Evolutionary conservation across 2,113 vertebrate species (phyloP).

Genomic region (Gymnarchus niloticus): DNA sequence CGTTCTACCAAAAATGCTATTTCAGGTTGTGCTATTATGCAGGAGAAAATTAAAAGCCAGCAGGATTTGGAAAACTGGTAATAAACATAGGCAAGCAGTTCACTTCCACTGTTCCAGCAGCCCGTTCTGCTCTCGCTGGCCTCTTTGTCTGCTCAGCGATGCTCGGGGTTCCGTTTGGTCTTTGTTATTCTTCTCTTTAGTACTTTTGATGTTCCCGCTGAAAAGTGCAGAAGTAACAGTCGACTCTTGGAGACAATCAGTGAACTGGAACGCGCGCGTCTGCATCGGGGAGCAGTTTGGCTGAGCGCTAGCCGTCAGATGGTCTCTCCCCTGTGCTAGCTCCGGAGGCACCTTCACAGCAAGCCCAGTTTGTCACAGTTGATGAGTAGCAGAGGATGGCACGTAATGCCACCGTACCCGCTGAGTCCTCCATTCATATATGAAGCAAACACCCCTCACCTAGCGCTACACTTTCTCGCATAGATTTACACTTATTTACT

Average conservation of each 20-base stretch:
- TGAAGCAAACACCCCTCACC: not conserved
- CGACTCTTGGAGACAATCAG: not conserved
- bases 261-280: not conserved
- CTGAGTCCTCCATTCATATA: constrained; percentile 4
- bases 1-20: too few species aligned
- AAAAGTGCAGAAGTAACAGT: not conserved
- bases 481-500: not conserved
- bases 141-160: not conserved
- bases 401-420: not conserved
- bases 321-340: not conserved
- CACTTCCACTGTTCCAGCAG: not conserved
- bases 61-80: too few species aligned
- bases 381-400: not conserved
- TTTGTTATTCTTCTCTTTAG: not conserved
- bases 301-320: not conserved
- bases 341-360: not conserved
- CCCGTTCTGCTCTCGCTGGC: not conserved
- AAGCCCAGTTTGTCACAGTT: constrained; percentile 8
- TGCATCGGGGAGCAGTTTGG: not conserved
- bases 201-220: not conserved
- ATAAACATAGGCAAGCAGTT: too few species aligned
- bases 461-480: not conserved
- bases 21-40: too few species aligned
- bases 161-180: not conserved
- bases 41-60: too few species aligned